phyloP scores from a whole-genome alignment of 2,888 invertebrate species.

The Drosophila kanekoi region DNA sequence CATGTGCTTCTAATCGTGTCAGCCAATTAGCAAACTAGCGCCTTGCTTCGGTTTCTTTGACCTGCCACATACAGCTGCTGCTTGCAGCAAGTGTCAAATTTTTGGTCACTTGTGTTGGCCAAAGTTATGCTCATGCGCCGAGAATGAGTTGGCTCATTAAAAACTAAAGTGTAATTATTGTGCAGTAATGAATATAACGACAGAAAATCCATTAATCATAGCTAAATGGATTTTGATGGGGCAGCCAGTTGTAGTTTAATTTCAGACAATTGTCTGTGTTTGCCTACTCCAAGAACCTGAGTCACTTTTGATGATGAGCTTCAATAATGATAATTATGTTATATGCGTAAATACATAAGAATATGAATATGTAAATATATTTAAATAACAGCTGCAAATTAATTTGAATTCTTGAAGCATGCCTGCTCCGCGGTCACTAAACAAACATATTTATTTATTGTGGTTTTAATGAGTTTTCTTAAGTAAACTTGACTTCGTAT shows the following conservation, averaged over 20 bases:
- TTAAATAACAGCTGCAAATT: not conserved
- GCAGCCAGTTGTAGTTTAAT: slow-evolving; percentile 5
- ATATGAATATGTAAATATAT: not conserved
- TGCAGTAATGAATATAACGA: slow-evolving; percentile 23
- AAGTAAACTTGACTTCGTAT: slow-evolving; percentile 5
- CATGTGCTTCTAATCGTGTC: slow-evolving; percentile 30
- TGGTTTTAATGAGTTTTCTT: slow-evolving; percentile 3
- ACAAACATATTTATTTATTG: not conserved
- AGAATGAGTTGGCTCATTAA: slow-evolving; percentile 62
- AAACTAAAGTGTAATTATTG: slow-evolving; percentile 68
- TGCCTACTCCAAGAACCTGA: slow-evolving; percentile 11
- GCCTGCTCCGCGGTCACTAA: not conserved
- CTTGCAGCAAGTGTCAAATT: slow-evolving; percentile 15
- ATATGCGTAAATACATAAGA: not conserved
- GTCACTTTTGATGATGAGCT: slow-evolving; percentile 19
- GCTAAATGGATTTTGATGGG: slow-evolving; percentile 24
- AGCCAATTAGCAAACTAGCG: slow-evolving; percentile 59
- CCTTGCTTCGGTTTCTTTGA: not conserved
- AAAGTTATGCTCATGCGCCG: slow-evolving; percentile 7
- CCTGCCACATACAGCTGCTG: slow-evolving; percentile 40
- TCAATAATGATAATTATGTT: not conserved
- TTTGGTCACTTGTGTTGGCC: slow-evolving; percentile 12
- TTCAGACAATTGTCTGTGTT: slow-evolving; percentile 5
- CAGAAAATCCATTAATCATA: slow-evolving; percentile 41
- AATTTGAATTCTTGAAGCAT: not conserved